A percentile compares a stretch with the other conserved stretches of the same genome.
Evolutionary conservation across 2,888 invertebrate species (phyloP).

Genomic region (Polietes domitor): DNA sequence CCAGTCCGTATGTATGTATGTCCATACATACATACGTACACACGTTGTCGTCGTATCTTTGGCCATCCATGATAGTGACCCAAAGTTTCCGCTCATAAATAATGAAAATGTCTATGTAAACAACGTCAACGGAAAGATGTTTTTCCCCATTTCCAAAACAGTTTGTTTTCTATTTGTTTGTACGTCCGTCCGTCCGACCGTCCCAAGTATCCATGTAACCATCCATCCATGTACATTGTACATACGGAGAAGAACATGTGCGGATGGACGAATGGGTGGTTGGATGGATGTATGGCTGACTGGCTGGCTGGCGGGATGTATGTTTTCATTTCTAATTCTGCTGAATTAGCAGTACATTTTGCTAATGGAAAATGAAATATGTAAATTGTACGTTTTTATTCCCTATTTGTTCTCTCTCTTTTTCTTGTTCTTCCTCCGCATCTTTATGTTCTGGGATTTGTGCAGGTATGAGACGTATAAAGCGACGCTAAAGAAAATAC

Average conservation of each 20-base stretch:
- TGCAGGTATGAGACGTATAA: constrained; percentile 87
- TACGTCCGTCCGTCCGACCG: not conserved
- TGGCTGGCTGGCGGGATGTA: not conserved
- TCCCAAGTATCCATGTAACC: not conserved
- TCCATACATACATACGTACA: not conserved
- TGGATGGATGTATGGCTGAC: not conserved
- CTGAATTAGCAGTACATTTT: constrained; percentile 41
- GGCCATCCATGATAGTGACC: constrained; percentile 32
- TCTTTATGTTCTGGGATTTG: too few species aligned
- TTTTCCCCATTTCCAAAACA: constrained; percentile 21
- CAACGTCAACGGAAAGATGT: constrained; percentile 38
- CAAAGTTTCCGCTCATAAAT: constrained; percentile 41
- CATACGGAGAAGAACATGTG: not conserved
- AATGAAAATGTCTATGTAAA: constrained; percentile 36
- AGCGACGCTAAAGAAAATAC: constrained; percentile 93
- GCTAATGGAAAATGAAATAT: constrained; percentile 35
- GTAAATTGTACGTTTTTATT: constrained; percentile 25
- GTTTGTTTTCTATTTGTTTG: constrained; percentile 28
- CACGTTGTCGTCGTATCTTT: constrained; percentile 9
- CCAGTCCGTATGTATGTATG: not conserved
- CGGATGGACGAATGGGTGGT: not conserved
- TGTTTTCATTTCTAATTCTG: constrained; percentile 22
- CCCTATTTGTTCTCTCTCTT: not conserved
- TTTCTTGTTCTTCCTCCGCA: not conserved
- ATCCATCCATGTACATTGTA: not conserved